These are phyloP conservation scores for Epinephelus lanceolatus DNA, from an alignment of 2,113 vertebrate genomes.

Conservation along the genomic window DNA sequence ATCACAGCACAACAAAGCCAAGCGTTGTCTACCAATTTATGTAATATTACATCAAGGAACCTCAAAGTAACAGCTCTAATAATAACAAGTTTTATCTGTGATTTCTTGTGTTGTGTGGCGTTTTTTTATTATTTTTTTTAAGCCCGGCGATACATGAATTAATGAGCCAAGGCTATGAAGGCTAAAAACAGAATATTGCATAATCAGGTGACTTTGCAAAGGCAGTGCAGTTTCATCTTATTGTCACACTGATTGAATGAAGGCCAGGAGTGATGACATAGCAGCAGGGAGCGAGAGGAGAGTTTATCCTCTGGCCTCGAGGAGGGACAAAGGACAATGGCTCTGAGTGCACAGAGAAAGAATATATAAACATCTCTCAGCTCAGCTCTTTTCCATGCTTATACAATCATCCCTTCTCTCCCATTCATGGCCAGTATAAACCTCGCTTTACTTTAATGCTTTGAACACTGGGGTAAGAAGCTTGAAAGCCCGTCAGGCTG, in stretches of 20 bases:
- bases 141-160: slow-evolving; percentile 12
- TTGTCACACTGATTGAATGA: slow-evolving; percentile 72
- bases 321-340: slow-evolving; percentile 65
- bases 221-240: slow-evolving; percentile 56
- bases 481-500: slow-evolving; percentile 23
- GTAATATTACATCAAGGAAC: slow-evolving; percentile 44
- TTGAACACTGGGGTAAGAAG: slow-evolving; percentile 18
- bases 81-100: slow-evolving; percentile 46
- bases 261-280: slow-evolving; percentile 71
- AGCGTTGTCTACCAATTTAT: slow-evolving; percentile 35
- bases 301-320: slow-evolving; percentile 67
- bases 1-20: slow-evolving; percentile 41
- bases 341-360: slow-evolving; percentile 39
- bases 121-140: background rate
- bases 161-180: slow-evolving; percentile 42
- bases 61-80: slow-evolving; percentile 31
- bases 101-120: slow-evolving; percentile 2
- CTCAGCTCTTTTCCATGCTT: slow-evolving; percentile 57
- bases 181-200: slow-evolving; percentile 73
- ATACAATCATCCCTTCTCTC: slow-evolving; percentile 43
- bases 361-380: slow-evolving; percentile 44
- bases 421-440: slow-evolving; percentile 41
- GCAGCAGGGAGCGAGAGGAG: slow-evolving; percentile 48
- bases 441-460: slow-evolving; percentile 34
- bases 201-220: slow-evolving; percentile 76